Evolutionary conservation across 2,113 vertebrate species (phyloP).

Genomic region (Datnioides undecimradiatus): DNA sequence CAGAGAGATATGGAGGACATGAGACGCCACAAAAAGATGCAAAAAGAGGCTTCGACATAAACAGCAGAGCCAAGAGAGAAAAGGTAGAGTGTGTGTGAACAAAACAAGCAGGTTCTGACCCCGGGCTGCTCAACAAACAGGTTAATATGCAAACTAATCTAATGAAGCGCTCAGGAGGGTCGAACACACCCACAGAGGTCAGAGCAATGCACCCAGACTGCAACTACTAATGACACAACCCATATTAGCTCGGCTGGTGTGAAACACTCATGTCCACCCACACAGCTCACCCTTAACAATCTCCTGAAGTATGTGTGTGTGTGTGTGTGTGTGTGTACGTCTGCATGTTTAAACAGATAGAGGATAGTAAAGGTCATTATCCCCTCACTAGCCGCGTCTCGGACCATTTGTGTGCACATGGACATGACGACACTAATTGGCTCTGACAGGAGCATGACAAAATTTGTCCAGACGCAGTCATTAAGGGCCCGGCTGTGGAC

Average conservation of each 20-base stretch:
- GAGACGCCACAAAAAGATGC: not conserved
- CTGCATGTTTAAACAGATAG: conserved; percentile 40
- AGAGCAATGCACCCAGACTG: conserved; percentile 36
- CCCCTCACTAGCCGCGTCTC: conserved; percentile 23
- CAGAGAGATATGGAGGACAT: conserved; percentile 3
- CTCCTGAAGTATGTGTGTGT: conserved; percentile 43
- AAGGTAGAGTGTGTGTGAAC: not conserved
- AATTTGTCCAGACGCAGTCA: conserved; percentile 58
- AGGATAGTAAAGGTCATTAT: conserved; percentile 61
- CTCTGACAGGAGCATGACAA: conserved; percentile 60
- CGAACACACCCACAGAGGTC: conserved; percentile 43
- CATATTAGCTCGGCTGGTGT: conserved; percentile 33
- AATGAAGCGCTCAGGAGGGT: conserved; percentile 28
- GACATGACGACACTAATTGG: conserved; percentile 58
- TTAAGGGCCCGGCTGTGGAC: conserved; percentile 57
- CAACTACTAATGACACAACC: conserved; percentile 22
- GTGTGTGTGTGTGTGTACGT: conserved; percentile 23
- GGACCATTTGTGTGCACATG: conserved; percentile 16
- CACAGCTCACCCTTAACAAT: conserved; percentile 53
- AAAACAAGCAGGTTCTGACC: conserved; percentile 31
- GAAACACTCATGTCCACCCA: conserved; percentile 8
- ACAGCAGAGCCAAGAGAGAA: not conserved
- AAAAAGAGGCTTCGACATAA: not conserved
- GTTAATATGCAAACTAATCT: conserved; percentile 45
- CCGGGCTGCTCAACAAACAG: not conserved